These are phyloP conservation scores for Oxyscelio sp. DNA, from an alignment of 2,888 invertebrate species.

Conservation along the genomic window DNA sequence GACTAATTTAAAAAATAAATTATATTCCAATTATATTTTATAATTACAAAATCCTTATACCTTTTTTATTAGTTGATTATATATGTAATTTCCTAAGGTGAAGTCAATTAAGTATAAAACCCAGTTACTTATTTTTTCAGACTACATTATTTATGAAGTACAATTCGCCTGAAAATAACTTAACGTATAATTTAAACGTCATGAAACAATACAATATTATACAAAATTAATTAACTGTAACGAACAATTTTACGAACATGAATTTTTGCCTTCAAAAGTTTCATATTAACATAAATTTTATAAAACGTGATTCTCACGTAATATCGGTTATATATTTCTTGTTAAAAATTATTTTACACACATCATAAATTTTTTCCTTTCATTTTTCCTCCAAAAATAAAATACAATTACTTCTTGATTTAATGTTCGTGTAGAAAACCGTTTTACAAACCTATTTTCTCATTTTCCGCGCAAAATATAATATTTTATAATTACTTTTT, in stretches of 20 bases:
- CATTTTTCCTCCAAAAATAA: conserved; percentile 6
- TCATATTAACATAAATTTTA: not conserved
- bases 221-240: too few species aligned
- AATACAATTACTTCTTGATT: conserved; percentile 22
- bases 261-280: not conserved
- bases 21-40: too few species aligned
- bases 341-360: conserved; percentile 24
- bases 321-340: not conserved
- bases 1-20: too few species aligned
- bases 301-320: conserved; percentile 10
- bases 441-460: not conserved
- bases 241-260: not conserved
- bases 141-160: too few species aligned
- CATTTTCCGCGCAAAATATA: not conserved
- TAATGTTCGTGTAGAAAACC: not conserved
- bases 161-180: too few species aligned
- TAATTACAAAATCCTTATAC: too few species aligned
- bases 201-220: too few species aligned
- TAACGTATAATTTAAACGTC: too few species aligned
- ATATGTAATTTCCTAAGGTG: too few species aligned
- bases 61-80: too few species aligned
- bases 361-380: conserved; percentile 8
- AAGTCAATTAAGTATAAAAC: too few species aligned
- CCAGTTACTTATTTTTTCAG: too few species aligned
- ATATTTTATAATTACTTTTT: conserved; percentile 25